Conservation (phyloP, 2,113 vertebrate species). For the Elephantulus edwardii region DNA sequence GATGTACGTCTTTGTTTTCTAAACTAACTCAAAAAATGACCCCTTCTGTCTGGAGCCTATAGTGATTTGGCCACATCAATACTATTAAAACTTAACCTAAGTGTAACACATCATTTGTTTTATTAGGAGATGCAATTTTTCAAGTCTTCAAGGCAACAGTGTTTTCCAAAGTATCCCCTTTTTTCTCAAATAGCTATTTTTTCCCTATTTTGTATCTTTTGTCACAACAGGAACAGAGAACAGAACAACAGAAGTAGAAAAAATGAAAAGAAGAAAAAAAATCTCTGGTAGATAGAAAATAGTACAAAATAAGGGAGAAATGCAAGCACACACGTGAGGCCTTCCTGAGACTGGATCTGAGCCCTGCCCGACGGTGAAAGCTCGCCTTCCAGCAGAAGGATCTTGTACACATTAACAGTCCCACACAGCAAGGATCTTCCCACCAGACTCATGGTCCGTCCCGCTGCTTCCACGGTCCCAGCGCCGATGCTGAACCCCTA, state of each 20-base stretch:
- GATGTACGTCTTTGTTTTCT: slow-evolving; percentile 66
- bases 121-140: neutral
- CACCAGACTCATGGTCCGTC: neutral
- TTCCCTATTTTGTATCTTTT: slow-evolving; percentile 40
- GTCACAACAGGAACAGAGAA: neutral
- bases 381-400: neutral
- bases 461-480: slow-evolving; percentile 1
- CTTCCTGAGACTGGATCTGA: neutral
- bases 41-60: slow-evolving; percentile 35
- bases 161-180: neutral
- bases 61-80: slow-evolving; percentile 58
- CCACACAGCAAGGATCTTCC: slow-evolving; percentile 25
- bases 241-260: neutral
- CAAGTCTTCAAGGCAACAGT: slow-evolving; percentile 23
- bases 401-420: neutral
- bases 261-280: neutral
- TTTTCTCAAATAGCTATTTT: slow-evolving; percentile 43
- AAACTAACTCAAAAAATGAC: slow-evolving; percentile 65
- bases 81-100: neutral
- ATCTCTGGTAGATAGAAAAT: neutral
- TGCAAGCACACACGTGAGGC: neutral
- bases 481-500: neutral
- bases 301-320: neutral
- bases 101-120: neutral
- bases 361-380: neutral